Conservation (phyloP, 1,140 invertebrate species). For the Pygmarrhopalites habei region DNA sequence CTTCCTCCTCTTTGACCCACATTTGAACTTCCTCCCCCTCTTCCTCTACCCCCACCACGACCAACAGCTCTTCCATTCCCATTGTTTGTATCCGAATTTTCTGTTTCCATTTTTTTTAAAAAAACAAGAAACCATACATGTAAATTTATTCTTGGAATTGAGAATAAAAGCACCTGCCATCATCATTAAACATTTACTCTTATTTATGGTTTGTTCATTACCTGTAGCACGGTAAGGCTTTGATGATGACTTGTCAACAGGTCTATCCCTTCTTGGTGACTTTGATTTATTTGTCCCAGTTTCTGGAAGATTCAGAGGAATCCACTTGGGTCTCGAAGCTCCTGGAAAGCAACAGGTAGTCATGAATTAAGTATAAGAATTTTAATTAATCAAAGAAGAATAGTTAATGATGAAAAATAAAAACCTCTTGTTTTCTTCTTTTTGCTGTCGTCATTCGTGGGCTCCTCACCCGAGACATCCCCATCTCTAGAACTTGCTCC, state of each 20-base stretch:
- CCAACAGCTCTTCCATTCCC: not conserved
- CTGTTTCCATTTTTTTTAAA: no score
- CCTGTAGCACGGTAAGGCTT: not conserved
- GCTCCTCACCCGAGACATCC: slow-evolving; percentile 1
- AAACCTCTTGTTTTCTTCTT: not conserved
- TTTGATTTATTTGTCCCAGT: not conserved
- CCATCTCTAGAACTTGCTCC: not conserved
- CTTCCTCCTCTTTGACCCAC: slow-evolving; percentile 13
- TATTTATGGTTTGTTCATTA: not conserved
- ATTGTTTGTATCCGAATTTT: no score
- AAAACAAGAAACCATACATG: no score
- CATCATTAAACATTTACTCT: no score
- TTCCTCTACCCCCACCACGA: slow-evolving; percentile 12
- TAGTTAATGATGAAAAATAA: no score
- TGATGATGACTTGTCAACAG: slow-evolving; percentile 1
- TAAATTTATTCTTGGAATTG: no score
- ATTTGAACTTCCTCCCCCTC: no score
- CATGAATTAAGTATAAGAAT: no score
- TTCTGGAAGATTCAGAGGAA: slow-evolving; percentile 30
- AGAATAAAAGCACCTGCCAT: no score
- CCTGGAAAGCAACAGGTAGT: not conserved
- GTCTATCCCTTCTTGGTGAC: not conserved
- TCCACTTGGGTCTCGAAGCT: slow-evolving; percentile 33
- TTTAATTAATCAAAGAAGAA: no score
- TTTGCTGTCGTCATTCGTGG: not conserved